Percentiles rank a stretch among this genome's conserved stretches.
Evolutionary conservation across 2,113 vertebrate species (phyloP).

Genomic region (Connochaetes taurinus): DNA sequence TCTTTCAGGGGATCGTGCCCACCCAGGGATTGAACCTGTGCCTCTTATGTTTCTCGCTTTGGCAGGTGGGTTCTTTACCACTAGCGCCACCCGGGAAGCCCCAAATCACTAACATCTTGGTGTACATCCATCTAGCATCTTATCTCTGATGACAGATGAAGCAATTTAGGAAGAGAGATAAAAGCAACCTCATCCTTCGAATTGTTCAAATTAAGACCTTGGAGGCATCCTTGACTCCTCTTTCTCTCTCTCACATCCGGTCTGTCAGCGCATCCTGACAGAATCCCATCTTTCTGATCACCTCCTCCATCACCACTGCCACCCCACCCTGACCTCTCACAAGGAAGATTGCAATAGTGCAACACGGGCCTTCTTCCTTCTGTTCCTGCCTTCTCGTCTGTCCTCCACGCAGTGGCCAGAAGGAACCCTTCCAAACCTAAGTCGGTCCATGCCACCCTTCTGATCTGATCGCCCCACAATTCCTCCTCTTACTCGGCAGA

Average conservation of each 20-base stretch:
- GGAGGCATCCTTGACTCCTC: not conserved
- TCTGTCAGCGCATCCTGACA: not conserved
- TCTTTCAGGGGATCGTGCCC: not conserved
- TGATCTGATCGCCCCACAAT: not conserved
- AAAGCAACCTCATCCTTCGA: not conserved
- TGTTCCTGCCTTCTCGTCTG: fast-evolving
- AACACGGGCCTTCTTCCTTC: fast-evolving
- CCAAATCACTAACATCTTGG: not conserved
- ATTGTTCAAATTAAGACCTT: not conserved
- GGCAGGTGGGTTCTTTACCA: not conserved
- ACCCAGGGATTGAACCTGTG: not conserved
- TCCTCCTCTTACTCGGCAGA: not conserved
- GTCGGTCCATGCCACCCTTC: not conserved
- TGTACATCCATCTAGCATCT: not conserved
- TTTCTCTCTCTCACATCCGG: not conserved
- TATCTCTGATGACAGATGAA: not conserved
- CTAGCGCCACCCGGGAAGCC: not conserved
- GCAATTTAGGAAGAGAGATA: too few relatives aligned
- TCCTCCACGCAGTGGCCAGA: not conserved
- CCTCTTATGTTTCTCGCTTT: fast-evolving
- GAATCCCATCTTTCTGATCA: not conserved
- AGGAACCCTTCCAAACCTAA: not conserved
- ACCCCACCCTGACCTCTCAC: not conserved
- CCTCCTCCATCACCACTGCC: not conserved
- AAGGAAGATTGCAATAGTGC: fast-evolving